phyloP scores from a whole-genome alignment of 1,140 invertebrate genomes.

The Neodiprion fabricii region DNA sequence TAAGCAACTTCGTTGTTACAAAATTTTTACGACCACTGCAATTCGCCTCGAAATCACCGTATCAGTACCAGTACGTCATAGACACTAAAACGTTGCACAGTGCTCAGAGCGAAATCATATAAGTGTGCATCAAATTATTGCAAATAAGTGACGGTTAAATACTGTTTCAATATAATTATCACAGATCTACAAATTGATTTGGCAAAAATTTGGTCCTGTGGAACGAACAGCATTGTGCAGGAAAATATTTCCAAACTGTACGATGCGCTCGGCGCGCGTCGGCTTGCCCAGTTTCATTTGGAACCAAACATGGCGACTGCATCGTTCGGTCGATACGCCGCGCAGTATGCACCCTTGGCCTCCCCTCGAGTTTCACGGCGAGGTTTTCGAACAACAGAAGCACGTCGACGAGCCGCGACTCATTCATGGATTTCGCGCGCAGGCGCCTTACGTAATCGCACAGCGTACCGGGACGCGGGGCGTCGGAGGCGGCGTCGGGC shows the following conservation, averaged over 20 bases:
- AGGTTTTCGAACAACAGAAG: constrained; percentile 16
- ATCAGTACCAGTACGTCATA: too few relatives aligned
- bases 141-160: too few relatives aligned
- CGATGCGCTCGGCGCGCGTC: not conserved
- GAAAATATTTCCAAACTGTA: not conserved
- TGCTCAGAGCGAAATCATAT: too few relatives aligned
- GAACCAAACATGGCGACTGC: not conserved
- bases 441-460: constrained; percentile 28
- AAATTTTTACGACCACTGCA: too few relatives aligned
- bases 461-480: constrained; percentile 33
- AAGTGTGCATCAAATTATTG: too few relatives aligned
- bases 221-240: too few relatives aligned
- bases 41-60: too few relatives aligned
- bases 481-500: constrained; percentile 11
- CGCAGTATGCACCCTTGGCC: not conserved
- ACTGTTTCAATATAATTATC: too few relatives aligned
- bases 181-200: too few relatives aligned
- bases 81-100: too few relatives aligned
- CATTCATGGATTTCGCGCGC: constrained; percentile 40
- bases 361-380: not conserved
- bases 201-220: too few relatives aligned
- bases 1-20: too few relatives aligned
- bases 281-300: not conserved
- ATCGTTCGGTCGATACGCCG: not conserved
- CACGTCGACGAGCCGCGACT: constrained; percentile 29